Evolutionary conservation across 1,140 invertebrate species (phyloP).

Genomic region (Lucilia sericata): DNA sequence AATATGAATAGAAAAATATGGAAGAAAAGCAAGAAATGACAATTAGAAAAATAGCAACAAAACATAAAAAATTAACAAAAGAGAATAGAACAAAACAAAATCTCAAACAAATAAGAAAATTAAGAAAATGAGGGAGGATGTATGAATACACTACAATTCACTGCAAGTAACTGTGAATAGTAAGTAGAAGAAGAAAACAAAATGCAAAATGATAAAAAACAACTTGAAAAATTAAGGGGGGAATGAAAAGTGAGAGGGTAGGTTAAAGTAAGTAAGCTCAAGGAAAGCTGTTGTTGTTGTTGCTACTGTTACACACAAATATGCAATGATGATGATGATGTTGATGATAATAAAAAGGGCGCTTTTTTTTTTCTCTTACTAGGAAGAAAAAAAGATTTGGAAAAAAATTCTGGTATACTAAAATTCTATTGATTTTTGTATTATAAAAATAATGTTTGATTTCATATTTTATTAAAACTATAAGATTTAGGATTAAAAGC

Average conservation of each 20-base stretch:
- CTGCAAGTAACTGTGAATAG: neutral
- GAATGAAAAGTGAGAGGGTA: neutral
- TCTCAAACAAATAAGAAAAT: neutral
- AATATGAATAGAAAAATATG: slow-evolving; percentile 1
- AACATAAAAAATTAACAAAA: neutral
- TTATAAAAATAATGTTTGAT: neutral
- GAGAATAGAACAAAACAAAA: neutral
- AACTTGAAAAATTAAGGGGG: neutral
- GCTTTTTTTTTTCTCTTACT: slow-evolving; percentile 34
- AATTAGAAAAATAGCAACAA: slow-evolving; percentile 32
- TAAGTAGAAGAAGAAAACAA: neutral
- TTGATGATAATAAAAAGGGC: slow-evolving; percentile 32
- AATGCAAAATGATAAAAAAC: neutral
- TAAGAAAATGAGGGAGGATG: neutral
- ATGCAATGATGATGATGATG: neutral
- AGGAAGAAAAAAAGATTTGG: neutral
- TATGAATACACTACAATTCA: neutral
- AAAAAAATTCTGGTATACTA: slow-evolving; percentile 32
- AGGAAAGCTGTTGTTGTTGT: slow-evolving; percentile 2
- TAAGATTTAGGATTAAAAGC: neutral
- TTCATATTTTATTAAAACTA: neutral
- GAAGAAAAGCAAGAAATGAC: neutral
- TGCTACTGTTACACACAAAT: neutral
- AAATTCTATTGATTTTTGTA: slow-evolving; percentile 33
- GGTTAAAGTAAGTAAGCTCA: neutral